A percentile compares a stretch with the other conserved stretches of the same genome.
phyloP scores from a whole-genome alignment of 37 sponge, comb jelly and placozoan genomes.

The Haliclona indistincta region DNA sequence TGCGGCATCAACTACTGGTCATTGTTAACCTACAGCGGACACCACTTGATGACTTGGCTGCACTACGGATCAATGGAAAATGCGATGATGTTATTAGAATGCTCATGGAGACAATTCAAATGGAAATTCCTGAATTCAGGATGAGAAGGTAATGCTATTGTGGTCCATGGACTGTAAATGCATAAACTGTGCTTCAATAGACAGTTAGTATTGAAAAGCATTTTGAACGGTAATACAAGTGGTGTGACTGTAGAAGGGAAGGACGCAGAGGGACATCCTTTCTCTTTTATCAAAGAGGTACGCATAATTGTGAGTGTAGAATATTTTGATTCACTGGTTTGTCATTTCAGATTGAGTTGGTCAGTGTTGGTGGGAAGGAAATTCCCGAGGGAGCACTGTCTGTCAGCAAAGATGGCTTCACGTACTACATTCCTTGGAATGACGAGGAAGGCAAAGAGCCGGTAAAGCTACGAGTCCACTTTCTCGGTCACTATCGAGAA shows the following conservation, averaged over 20 bases:
- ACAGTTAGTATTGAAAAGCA: background rate
- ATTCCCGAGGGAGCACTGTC: too few relatives aligned
- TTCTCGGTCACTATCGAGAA: constrained; percentile 63
- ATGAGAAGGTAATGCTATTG: constrained; percentile 31
- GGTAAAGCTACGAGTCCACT: constrained; percentile 15
- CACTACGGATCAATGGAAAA: constrained; percentile 70
- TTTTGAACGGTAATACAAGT: background rate
- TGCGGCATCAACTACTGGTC: constrained; percentile 34
- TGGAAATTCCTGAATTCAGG: constrained; percentile 63
- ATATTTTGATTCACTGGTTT: background rate
- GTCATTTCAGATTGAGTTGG: background rate
- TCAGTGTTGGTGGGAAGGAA: too few relatives aligned
- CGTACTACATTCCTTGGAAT: background rate
- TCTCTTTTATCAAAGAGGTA: constrained; percentile 37
- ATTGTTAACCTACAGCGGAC: constrained; percentile 78
- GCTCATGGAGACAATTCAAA: constrained; percentile 52
- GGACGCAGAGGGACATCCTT: constrained; percentile 42
- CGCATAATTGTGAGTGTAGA: background rate
- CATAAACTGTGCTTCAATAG: background rate
- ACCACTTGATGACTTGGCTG: constrained; percentile 48
- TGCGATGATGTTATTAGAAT: constrained; percentile 63
- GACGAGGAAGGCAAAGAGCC: background rate
- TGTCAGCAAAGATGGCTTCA: constrained; percentile 29
- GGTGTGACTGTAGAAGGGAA: constrained; percentile 33
- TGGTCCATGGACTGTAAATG: too few relatives aligned